These are phyloP conservation scores for Henicopernis longicauda DNA, from an alignment of 2,113 vertebrate genomes.

Conservation along the genomic window DNA sequence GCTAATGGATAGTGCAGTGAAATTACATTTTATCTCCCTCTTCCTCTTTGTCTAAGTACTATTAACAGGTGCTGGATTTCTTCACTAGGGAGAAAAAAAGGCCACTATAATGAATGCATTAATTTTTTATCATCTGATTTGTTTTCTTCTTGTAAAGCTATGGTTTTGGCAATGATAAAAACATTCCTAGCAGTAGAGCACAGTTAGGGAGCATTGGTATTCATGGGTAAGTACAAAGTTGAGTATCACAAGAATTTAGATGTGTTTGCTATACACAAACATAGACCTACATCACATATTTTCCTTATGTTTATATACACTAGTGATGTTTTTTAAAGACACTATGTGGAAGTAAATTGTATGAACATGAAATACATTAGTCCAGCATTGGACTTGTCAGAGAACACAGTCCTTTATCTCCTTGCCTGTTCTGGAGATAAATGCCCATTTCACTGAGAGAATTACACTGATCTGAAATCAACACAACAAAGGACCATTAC, in stretches of 20 bases:
- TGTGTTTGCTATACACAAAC: not conserved
- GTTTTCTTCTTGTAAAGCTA: not conserved
- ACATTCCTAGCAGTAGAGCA: not conserved
- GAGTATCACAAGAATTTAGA: not conserved
- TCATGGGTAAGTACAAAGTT: not conserved
- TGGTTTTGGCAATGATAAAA: not conserved
- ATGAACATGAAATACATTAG: not conserved
- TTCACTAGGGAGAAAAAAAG: not conserved
- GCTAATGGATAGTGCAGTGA: not conserved
- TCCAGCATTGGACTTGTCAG: not conserved
- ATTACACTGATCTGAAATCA: not conserved
- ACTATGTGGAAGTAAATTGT: not conserved
- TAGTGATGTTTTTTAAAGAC: not conserved
- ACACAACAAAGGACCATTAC: not conserved
- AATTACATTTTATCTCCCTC: not conserved
- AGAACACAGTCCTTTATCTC: not conserved
- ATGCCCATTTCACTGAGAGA: not conserved
- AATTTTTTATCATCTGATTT: constrained; percentile 1
- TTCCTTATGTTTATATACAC: not conserved
- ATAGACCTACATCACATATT: not conserved
- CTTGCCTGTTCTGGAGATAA: not conserved
- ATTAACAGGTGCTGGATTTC: not conserved
- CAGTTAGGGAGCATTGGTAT: not conserved
- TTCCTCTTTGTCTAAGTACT: not conserved
- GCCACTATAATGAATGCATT: not conserved